A percentile compares a stretch with the other conserved stretches of the same genome.
phyloP scores from a whole-genome alignment of 2,797 vertebrate species.

The Bovichtus diacanthus region DNA sequence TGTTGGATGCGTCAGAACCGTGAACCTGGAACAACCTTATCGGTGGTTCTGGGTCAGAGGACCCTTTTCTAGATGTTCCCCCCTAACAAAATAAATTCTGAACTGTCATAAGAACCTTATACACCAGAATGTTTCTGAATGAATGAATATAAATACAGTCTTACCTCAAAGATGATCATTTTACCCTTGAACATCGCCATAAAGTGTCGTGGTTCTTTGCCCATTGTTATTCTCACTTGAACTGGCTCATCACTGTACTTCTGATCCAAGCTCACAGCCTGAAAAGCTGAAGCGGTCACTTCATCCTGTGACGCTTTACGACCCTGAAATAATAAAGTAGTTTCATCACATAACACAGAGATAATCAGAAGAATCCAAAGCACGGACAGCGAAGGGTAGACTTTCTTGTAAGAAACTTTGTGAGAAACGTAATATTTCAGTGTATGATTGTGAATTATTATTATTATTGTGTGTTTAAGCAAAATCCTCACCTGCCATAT shows the following conservation, averaged over 20 bases:
- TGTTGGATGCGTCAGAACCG: slow-evolving; percentile 85
- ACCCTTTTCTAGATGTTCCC: slow-evolving; percentile 89
- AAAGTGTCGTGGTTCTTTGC: slow-evolving; percentile 92
- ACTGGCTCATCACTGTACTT: slow-evolving; percentile 85
- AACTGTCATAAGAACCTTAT: background rate
- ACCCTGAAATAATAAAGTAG: slow-evolving; percentile 78
- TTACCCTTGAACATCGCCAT: slow-evolving; percentile 94
- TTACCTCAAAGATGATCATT: slow-evolving; percentile 91
- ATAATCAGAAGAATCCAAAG: background rate
- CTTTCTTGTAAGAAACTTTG: background rate
- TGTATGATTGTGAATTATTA: background rate
- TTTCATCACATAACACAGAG: background rate
- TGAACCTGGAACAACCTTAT: slow-evolving; percentile 91
- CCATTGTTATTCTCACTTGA: slow-evolving; percentile 91
- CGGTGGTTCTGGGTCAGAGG: slow-evolving; percentile 83
- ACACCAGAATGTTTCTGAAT: background rate
- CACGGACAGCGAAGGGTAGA: background rate
- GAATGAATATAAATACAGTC: background rate
- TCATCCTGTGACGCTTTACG: slow-evolving; percentile 89
- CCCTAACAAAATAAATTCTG: slow-evolving; percentile 78
- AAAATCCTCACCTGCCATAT: slow-evolving; percentile 90
- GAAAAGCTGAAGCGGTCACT: slow-evolving; percentile 88
- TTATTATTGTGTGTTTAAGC: background rate
- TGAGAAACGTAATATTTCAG: background rate
- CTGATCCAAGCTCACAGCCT: slow-evolving; percentile 87